Evolutionary conservation across 2,113 vertebrate species (phyloP).

Genomic region (Orientallactaga bullata): DNA sequence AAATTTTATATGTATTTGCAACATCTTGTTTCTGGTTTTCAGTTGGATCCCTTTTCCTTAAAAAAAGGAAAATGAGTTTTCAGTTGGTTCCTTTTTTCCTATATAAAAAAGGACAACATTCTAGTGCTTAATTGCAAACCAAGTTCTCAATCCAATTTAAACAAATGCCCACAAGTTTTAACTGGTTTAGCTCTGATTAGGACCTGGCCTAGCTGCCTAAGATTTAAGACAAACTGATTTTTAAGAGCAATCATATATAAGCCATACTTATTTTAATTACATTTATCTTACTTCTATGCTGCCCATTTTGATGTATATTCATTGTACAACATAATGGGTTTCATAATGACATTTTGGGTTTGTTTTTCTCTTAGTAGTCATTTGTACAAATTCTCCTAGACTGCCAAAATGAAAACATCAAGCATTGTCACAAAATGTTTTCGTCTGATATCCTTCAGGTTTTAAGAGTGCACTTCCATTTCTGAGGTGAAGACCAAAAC

Average conservation of each 20-base stretch:
- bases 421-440: background rate
- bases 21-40: slow-evolving; percentile 31
- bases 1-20: background rate
- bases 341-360: background rate
- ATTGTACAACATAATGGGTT: background rate
- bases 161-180: background rate
- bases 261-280: background rate
- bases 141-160: slow-evolving; percentile 1
- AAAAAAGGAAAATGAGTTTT: background rate
- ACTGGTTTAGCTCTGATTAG: slow-evolving; percentile 47
- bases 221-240: slow-evolving; percentile 15
- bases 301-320: background rate
- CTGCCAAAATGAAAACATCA: slow-evolving; percentile 29
- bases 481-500: background rate
- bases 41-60: background rate
- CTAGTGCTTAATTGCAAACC: background rate
- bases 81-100: too few species aligned
- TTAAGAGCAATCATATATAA: background rate
- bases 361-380: background rate
- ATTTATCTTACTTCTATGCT: background rate
- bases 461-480: slow-evolving; percentile 32
- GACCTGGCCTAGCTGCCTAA: background rate
- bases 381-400: slow-evolving; percentile 35
- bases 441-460: background rate
- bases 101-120: background rate